Conservation (phyloP, 2,888 invertebrate species). For the Pyralis farinalis region DNA sequence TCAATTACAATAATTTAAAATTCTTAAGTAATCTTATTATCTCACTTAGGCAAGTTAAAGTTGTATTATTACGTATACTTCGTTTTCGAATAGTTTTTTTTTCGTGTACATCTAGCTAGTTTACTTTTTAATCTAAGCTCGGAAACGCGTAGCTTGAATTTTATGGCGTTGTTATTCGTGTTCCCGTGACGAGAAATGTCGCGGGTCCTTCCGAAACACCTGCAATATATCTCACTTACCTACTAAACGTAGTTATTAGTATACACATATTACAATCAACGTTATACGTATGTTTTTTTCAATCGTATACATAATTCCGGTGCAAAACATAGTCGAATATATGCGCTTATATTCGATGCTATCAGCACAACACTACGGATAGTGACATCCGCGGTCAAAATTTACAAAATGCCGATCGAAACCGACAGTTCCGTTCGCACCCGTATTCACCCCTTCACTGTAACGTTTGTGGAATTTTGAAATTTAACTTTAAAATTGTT, state of each 20-base stretch:
- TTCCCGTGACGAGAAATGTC: conserved; percentile 32
- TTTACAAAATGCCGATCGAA: conserved; percentile 8
- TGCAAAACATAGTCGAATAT: conserved; percentile 68
- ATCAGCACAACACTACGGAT: conserved; percentile 6
- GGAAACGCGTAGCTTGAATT: conserved; percentile 51
- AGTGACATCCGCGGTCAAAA: neutral
- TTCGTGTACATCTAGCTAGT: conserved; percentile 63
- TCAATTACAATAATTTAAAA: conserved; percentile 78
- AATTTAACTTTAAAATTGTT: conserved; percentile 31
- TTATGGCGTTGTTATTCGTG: conserved; percentile 32
- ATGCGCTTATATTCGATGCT: conserved; percentile 52
- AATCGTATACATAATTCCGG: conserved; percentile 80
- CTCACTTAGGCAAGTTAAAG: conserved; percentile 81
- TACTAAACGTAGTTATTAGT: conserved; percentile 67
- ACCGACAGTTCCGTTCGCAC: conserved; percentile 45
- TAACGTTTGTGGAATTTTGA: conserved; percentile 48
- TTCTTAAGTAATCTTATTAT: conserved; percentile 74
- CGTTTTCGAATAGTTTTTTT: conserved; percentile 72
- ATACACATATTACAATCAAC: conserved; percentile 80
- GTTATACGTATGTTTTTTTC: conserved; percentile 76
- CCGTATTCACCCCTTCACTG: conserved; percentile 77
- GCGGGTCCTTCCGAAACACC: conserved; percentile 36
- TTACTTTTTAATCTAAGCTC: conserved; percentile 66
- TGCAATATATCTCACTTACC: conserved; percentile 50
- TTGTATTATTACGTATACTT: conserved; percentile 80